Evolutionary conservation across 1,140 invertebrate genomes (phyloP), one percentile per base, ranked within the genome.

Genomic region (Pseudomyrmex concolor): DNA sequence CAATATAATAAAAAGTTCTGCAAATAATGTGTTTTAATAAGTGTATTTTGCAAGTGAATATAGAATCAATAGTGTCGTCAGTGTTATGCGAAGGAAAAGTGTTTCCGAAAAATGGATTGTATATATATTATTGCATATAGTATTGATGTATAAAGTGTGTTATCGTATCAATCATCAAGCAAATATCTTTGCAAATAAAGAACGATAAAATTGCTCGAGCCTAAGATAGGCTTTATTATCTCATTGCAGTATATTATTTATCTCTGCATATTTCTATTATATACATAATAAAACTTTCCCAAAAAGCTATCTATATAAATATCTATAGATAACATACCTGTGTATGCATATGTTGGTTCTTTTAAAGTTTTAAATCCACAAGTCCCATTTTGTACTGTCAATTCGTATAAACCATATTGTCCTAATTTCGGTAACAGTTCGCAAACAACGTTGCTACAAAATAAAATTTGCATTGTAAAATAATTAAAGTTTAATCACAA

Each of bases 391-490:
- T 93, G 91, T 0, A 96, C 88, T 43, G 93, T 95, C 25, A 97
- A 90, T 71, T 96, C 95, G 86, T 97, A 97, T 63, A 97, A 95
- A 7, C 97, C 97, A 90, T 97, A 97, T 92, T 97, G 95, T 13
- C 96, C 96, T 82, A 97, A 90, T 62, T 95, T 93, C 0, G 95
- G 94, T 12, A 92, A 87, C 12, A 96, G 80, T 89, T 97, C 95
- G 91, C 96, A 96, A 77, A 94, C 83, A 43, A 95, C 67, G 85
- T 92, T 76, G 68, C 94, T 94, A 84, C 25, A 89, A 88, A n/a
- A n/a, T 19, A 59, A 77, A 10, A 51, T 64, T 64, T 63, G 48
- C 68, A 1, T 34, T 55, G 91, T 94, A 90, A 64, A 82, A 89
- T 60, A 45, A 25, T 25, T 25, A 25, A 3, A 67, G 66, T 87